Base-by-base conservation (phyloP, 1,140 invertebrate genomes). In the Pseudomyrmex concolor region DNA sequence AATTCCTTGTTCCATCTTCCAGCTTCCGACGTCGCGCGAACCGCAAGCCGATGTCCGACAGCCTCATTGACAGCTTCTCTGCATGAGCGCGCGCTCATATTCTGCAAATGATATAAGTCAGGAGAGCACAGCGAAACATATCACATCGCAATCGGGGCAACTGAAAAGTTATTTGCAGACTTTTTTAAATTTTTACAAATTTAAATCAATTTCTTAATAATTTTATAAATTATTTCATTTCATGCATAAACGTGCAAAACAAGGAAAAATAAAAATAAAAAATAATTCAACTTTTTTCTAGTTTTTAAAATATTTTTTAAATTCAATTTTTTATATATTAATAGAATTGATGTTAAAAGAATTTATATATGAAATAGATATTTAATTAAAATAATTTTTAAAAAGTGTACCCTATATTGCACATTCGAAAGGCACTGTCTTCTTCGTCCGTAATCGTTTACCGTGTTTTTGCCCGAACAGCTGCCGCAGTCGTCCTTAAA, bases 401-500 rank as follows among this genome's bases (percentile, higher is more conserved):
- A 2, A 45, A 7, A 64, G 34, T 55, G 73, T 89, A 90, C 93
- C 19, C 92, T 95, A 83, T 93, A 90, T 74, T 94, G 91, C 55
- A 88, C 64, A 86, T 85, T 78, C 15, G 83, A 83, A 54, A 71
- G 86, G 80, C 70, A 88, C 54, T 84, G 72, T 64, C 86, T 83
- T 67, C 86, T 83, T 86, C 91, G 88, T 5, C 96, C 96, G 90
- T 97, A 97, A 91, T 98, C 97, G 0, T 97, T 97, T 0, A 98
- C 95, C 62, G 97, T 95, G 85, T 98, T 98, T 67, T 97, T 94
- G 93, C 98, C 97, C 1, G 96, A 97, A 77, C 97, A 96, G 90
- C 97, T 97, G 55, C 96, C 95, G 90, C 96, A 97, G 84, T 99
- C 97, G 90, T 98, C 98, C 84, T 97, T 96, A 90, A 98, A 98